Evolutionary conservation across 2,888 invertebrate genomes (phyloP), one percentile per base, ranked within the genome.

Genomic region (Conus canariensis): DNA sequence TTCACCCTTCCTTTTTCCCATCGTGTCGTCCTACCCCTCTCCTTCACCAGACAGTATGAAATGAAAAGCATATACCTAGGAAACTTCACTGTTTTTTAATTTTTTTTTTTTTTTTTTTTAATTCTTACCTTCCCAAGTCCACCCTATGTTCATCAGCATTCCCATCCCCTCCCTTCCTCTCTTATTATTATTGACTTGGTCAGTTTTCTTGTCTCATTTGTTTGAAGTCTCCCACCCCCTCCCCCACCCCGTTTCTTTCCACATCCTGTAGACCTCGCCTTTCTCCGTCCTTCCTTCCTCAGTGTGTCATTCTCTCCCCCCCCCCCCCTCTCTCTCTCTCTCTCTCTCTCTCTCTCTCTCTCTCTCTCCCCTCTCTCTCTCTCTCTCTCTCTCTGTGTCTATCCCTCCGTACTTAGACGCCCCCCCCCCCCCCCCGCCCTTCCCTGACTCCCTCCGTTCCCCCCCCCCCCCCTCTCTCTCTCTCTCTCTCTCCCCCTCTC

Each of bases 311-410:
- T 22, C 58, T 22, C 80, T 16, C 80, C 22, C 45, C 10, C n/a
- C 8, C 0, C 45, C 22, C 45, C 10, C 70, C 8, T 9, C 74
- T 74, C 19, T 80, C 25, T 80, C 80, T 80, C 16, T 89, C 88
- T 82, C 77, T 82, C 60, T 89, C 83, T 89, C 25, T 89, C 45
- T 89, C 83, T 89, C 56, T 85, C 70, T 85, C 83, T 89, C 16
- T 89, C 88, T 82, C 77, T 82, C 60, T 89, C 2, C 67, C 64
- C 83, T 89, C 25, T 89, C 45, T 89, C 83, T 89, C 56, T 85
- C 70, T 85, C 83, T 89, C 56, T 85, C 12, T 85, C 85, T 64
- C 70, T 67, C n/a, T 64, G 70, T 45, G 45, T 7, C 60, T n/a
- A 7, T 19, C 22, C 58, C 19, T 58, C 10, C 58, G 12, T 30